Conservation (phyloP, 2,113 vertebrate species). For the Forbesichthys papilliferus region DNA sequence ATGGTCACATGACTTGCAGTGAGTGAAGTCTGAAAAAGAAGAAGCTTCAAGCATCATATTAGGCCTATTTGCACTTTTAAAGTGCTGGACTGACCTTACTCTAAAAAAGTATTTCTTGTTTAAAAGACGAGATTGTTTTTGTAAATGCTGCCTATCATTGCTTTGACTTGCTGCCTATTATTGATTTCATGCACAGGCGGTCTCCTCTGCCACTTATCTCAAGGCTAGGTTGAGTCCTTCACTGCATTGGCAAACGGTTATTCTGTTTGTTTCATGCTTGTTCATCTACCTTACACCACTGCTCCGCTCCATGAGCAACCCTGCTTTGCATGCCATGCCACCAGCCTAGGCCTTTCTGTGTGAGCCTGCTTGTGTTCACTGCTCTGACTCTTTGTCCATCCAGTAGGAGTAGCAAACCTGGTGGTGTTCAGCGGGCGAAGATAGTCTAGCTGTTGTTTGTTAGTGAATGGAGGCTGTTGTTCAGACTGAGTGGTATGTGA, state of each 20-base stretch:
- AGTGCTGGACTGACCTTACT: too few relatives aligned
- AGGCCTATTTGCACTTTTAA: too few relatives aligned
- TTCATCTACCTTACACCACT: conserved; percentile 3
- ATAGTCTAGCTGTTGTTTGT: conserved; percentile 38
- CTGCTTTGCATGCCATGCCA: conserved; percentile 49
- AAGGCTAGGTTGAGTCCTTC: conserved; percentile 4
- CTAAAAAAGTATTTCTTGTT: too few relatives aligned
- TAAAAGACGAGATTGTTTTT: too few relatives aligned
- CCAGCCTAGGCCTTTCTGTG: conserved; percentile 26
- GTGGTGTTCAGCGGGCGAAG: conserved; percentile 19
- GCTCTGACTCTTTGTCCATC: conserved; percentile 17
- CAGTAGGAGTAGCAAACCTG: conserved; percentile 3
- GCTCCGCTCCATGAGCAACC: not conserved
- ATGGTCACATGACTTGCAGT: too few relatives aligned
- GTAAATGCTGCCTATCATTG: conserved; percentile 27
- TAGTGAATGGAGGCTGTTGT: conserved; percentile 44
- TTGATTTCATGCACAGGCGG: conserved; percentile 46
- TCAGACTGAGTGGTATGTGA: conserved; percentile 28
- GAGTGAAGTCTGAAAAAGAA: too few relatives aligned
- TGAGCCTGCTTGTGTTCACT: conserved; percentile 23
- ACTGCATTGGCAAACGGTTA: not conserved
- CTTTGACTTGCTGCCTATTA: conserved; percentile 29
- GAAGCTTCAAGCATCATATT: too few relatives aligned
- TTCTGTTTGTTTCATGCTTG: conserved; percentile 1
- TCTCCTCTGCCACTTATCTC: conserved; percentile 1